A percentile compares a stretch with the other conserved stretches of the same genome.
These are phyloP conservation scores for Toxostoma redivivum DNA, from an alignment of 2,113 vertebrate genomes.

Conservation along the genomic window DNA sequence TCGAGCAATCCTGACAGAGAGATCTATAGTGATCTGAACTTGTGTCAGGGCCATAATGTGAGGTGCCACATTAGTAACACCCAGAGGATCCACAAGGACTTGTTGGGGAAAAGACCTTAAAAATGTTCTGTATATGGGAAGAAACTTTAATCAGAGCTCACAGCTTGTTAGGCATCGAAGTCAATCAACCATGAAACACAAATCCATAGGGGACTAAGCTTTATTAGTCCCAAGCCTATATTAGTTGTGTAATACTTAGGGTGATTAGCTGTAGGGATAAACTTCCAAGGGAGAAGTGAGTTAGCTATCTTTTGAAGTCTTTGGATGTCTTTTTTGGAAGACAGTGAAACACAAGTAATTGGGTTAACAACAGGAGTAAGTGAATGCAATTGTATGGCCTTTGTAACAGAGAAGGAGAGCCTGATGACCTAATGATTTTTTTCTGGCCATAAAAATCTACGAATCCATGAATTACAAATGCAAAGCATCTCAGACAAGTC, in stretches of 20 bases:
- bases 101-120: not conserved
- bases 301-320: slow-evolving; percentile 54
- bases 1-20: not conserved
- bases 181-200: slow-evolving; percentile 42
- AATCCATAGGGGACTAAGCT: slow-evolving; percentile 59
- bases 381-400: slow-evolving; percentile 10
- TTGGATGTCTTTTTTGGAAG: slow-evolving; percentile 58
- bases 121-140: not conserved
- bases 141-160: slow-evolving; percentile 53
- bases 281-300: slow-evolving; percentile 45
- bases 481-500: not conserved
- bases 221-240: slow-evolving; percentile 52
- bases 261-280: slow-evolving; percentile 58
- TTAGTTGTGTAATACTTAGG: slow-evolving; percentile 39
- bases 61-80: not conserved
- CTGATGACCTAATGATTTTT: slow-evolving; percentile 13
- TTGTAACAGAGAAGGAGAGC: not conserved
- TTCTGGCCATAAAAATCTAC: slow-evolving; percentile 5
- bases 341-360: slow-evolving; percentile 56
- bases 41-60: not conserved
- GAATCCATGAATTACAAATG: not conserved
- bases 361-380: slow-evolving; percentile 40
- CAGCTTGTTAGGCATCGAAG: slow-evolving; percentile 47
- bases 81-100: not conserved
- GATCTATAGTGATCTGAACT: not conserved